Evolutionary conservation across 2,113 vertebrate species (phyloP).

Genomic region (Boleophthalmus pectinirostris): DNA sequence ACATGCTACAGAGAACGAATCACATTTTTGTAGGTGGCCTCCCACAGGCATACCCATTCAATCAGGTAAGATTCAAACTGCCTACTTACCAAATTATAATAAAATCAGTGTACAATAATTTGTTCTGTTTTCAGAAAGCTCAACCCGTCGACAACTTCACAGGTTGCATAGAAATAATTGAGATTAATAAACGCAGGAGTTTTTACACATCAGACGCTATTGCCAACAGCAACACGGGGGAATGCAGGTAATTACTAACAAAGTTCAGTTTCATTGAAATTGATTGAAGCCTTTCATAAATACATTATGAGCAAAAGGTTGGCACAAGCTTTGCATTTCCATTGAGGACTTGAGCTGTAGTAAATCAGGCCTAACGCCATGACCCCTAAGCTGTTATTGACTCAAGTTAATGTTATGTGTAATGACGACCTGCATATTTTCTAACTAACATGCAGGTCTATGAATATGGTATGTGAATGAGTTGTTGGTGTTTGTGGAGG

Average conservation of each 20-base stretch:
- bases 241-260: slow-evolving; percentile 74
- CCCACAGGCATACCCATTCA: slow-evolving; percentile 62
- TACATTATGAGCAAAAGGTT: neutral
- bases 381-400: neutral
- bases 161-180: slow-evolving; percentile 82
- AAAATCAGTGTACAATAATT: slow-evolving; percentile 12
- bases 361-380: neutral
- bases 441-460: neutral
- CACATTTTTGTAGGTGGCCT: slow-evolving; percentile 80
- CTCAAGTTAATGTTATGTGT: neutral
- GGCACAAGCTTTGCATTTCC: neutral
- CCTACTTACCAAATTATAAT: neutral
- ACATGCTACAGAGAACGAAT: slow-evolving; percentile 62
- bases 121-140: slow-evolving; percentile 67
- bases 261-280: neutral
- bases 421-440: neutral
- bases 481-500: too few relatives aligned
- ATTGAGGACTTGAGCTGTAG: neutral
- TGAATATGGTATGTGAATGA: too few relatives aligned
- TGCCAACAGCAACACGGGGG: slow-evolving; percentile 72
- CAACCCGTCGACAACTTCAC: slow-evolving; percentile 82
- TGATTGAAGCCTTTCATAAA: neutral
- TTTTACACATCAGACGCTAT: slow-evolving; percentile 77
- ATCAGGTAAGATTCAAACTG: slow-evolving; percentile 65
- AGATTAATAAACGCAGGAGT: slow-evolving; percentile 79